Evolutionary conservation across 2,797 vertebrate genomes (phyloP).

Genomic region (Lates japonicus): DNA sequence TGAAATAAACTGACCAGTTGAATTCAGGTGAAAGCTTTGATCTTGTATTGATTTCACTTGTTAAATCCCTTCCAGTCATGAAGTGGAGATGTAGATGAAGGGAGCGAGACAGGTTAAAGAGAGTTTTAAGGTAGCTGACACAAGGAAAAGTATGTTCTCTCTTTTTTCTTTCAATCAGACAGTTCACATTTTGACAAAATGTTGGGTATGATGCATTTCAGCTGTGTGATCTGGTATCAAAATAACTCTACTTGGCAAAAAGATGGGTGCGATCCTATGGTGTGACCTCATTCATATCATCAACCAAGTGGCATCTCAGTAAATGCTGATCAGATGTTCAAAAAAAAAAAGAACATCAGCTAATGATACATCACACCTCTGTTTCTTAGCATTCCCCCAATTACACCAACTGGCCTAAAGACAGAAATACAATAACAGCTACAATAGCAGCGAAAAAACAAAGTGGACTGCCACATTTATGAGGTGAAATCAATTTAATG

Average conservation of each 20-base stretch:
- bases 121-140: not conserved
- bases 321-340: constrained; percentile 16
- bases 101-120: not conserved
- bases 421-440: not conserved
- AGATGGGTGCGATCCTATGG: not conserved
- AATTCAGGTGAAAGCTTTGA: constrained; percentile 46
- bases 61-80: constrained; percentile 12
- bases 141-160: constrained; percentile 5
- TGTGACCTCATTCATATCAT: constrained; percentile 18
- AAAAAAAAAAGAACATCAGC: constrained; percentile 9
- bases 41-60: constrained; percentile 41
- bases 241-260: constrained; percentile 7
- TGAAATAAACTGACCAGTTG: constrained; percentile 36
- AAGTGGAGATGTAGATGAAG: constrained; percentile 5
- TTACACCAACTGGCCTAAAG: constrained; percentile 14
- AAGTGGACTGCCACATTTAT: constrained; percentile 7
- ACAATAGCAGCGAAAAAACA: constrained; percentile 19
- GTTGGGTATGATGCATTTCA: not conserved
- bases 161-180: not conserved
- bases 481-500: constrained; percentile 20
- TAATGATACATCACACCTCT: constrained; percentile 7
- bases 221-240: constrained; percentile 5
- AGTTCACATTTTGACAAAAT: constrained; percentile 2
- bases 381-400: constrained; percentile 18
- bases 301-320: constrained; percentile 1